Conservation (phyloP, 2,888 invertebrate species). For the Megastigmus dorsalis region DNA sequence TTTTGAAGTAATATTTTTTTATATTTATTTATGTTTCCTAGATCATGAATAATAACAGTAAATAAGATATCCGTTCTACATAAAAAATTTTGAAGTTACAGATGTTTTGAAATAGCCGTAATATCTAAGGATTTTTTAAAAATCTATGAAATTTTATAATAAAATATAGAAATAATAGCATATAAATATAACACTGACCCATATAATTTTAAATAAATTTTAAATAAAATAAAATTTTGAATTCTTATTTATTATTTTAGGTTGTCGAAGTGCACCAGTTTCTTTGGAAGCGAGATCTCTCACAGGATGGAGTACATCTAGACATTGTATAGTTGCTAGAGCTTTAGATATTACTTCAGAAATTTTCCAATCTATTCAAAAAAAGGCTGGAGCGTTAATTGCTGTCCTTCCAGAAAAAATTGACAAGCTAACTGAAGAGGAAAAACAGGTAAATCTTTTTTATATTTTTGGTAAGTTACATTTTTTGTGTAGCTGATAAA, state of each 20-base stretch:
- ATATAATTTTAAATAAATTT: conserved; percentile 34
- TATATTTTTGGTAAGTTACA: background rate
- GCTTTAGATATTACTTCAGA: conserved; percentile 88
- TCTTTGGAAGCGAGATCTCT: conserved; percentile 93
- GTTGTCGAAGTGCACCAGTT: conserved; percentile 89
- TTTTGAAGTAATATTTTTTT: too few relatives aligned
- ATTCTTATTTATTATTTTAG: conserved; percentile 74
- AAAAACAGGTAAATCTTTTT: conserved; percentile 79
- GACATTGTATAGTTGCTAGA: conserved; percentile 90
- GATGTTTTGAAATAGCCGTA: too few relatives aligned
- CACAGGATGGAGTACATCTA: conserved; percentile 88
- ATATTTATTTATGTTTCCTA: too few relatives aligned
- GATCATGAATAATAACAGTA: too few relatives aligned
- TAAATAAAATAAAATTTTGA: background rate
- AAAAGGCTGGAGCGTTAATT: conserved; percentile 90
- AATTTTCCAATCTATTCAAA: conserved; percentile 84
- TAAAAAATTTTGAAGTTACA: too few relatives aligned
- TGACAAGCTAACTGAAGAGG: conserved; percentile 79
- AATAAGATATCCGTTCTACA: too few relatives aligned
- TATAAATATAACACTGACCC: too few relatives aligned
- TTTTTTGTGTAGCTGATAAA: background rate
- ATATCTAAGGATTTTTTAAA: background rate
- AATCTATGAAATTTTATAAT: background rate
- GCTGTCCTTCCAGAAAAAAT: conserved; percentile 87
- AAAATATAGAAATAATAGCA: background rate